Conservation (phyloP, 1,140 invertebrate genomes). For the Heliothis subflexa region DNA sequence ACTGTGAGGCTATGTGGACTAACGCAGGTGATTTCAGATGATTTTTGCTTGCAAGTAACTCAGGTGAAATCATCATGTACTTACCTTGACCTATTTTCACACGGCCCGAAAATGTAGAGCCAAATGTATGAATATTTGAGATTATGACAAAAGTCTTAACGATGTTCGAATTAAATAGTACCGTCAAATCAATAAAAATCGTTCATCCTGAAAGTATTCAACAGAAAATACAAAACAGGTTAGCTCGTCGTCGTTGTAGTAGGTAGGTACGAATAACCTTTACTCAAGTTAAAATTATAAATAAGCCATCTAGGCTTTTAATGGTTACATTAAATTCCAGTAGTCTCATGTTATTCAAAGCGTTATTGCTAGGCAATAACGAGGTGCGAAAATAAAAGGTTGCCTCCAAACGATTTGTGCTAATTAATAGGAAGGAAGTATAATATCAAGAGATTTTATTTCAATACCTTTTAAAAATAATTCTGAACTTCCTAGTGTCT, state of each 20-base stretch:
- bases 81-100: no score
- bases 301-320: constrained; percentile 17
- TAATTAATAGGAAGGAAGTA: constrained; percentile 40
- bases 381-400: not conserved
- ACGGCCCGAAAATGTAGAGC: not conserved
- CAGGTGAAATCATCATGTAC: no score
- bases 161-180: no score
- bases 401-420: constrained; percentile 25
- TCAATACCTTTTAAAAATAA: not conserved
- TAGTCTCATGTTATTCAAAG: not conserved
- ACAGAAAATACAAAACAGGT: constrained; percentile 36
- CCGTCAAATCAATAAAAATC: no score
- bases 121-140: not conserved
- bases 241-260: constrained; percentile 50
- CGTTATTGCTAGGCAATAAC: constrained; percentile 9
- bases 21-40: no score
- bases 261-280: constrained; percentile 46
- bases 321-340: constrained; percentile 11
- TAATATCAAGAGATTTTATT: constrained; percentile 14
- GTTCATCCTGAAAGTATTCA: not conserved
- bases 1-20: not conserved
- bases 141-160: not conserved
- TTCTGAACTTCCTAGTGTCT: constrained; percentile 1
- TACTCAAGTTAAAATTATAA: constrained; percentile 13
- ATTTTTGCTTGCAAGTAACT: no score